Evolutionary conservation across 2,888 invertebrate species (phyloP).

Genomic region (Microctonus hyperodae): DNA sequence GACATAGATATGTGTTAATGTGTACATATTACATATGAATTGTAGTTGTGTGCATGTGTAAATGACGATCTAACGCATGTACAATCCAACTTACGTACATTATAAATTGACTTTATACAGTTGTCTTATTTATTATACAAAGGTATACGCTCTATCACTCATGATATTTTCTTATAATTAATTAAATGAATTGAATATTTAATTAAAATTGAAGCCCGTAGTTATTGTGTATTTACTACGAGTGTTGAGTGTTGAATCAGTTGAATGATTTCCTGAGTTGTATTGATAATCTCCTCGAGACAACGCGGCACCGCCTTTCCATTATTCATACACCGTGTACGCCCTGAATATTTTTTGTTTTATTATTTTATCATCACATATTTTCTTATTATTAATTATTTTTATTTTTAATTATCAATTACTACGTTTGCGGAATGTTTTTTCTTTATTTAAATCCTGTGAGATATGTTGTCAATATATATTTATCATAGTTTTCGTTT

Average conservation of each 20-base stretch:
- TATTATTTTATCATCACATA: constrained; percentile 21
- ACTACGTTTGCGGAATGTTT: constrained; percentile 21
- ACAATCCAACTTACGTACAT: no score
- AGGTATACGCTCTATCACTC: neutral
- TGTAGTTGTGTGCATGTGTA: neutral
- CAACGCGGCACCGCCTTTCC: constrained; percentile 58
- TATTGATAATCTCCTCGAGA: constrained; percentile 26
- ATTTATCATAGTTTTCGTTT: neutral
- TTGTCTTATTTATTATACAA: constrained; percentile 8
- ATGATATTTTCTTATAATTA: neutral
- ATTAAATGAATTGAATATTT: neutral
- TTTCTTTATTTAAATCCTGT: neutral
- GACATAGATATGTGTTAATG: no score
- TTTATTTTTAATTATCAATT: constrained; percentile 8
- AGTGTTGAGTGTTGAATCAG: neutral
- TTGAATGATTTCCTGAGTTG: neutral
- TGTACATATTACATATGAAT: no score
- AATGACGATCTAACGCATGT: neutral
- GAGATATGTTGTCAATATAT: neutral
- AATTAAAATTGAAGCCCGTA: neutral
- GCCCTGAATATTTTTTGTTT: constrained; percentile 40
- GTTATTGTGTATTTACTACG: neutral
- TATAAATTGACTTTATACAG: no score
- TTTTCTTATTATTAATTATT: constrained; percentile 16
- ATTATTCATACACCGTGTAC: constrained; percentile 48